Evolutionary conservation across 2,113 vertebrate genomes (phyloP).

Genomic region (Machaerirhynchus nigripectus): DNA sequence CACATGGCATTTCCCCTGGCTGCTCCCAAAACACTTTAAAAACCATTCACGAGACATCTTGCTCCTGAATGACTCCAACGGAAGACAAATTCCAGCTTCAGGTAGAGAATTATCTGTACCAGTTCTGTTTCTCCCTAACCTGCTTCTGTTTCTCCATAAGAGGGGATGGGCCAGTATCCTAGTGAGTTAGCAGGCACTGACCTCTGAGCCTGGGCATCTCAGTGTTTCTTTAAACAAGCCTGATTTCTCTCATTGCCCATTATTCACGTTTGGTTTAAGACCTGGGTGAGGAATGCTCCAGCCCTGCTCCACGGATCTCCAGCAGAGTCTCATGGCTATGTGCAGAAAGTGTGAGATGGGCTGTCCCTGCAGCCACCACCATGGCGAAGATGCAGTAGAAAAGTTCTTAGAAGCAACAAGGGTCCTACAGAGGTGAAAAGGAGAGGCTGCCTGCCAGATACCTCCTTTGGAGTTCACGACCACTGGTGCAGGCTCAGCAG

Average conservation of each 20-base stretch:
- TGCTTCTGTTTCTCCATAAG: not conserved
- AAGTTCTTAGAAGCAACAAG: not conserved
- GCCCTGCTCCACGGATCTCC: not conserved
- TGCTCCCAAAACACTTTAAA: not conserved
- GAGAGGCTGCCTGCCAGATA: not conserved
- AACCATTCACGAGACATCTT: not conserved
- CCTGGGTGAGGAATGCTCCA: rapidly evolving
- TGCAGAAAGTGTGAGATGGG: not conserved
- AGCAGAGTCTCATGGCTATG: rapidly evolving
- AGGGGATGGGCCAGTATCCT: not conserved
- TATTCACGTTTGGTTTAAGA: not conserved
- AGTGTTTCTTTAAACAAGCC: not conserved
- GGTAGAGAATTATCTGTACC: not conserved
- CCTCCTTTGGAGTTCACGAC: rapidly evolving
- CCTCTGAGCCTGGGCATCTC: not conserved
- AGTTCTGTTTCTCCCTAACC: not conserved
- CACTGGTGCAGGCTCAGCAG: not conserved
- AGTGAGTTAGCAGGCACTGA: not conserved
- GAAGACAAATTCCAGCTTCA: not conserved
- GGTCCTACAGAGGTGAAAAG: not conserved
- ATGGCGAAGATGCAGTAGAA: rapidly evolving
- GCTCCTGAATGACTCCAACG: not conserved
- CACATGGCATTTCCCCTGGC: not conserved
- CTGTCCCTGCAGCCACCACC: not conserved
- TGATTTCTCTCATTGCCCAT: not conserved